Evolutionary conservation across 2,113 vertebrate species (phyloP), one percentile per base, ranked within the genome.

Genomic region (Gymnobelideus leadbeateri): DNA sequence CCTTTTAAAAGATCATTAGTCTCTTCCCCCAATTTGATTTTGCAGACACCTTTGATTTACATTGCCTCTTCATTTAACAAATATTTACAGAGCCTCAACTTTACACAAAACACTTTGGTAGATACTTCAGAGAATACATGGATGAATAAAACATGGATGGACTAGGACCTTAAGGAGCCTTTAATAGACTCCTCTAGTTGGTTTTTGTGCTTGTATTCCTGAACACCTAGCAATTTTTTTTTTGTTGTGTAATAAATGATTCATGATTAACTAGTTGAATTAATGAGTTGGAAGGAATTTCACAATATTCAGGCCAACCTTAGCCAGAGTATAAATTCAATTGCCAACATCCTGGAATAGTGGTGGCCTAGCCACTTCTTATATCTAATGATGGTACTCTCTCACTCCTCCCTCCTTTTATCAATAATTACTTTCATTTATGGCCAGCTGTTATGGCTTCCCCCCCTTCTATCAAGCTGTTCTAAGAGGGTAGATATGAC

Each of bases 51-150:
- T 43, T 84, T 7, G n/a, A 84, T 43, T 84, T 84, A 84, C 7
- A 21, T 43, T 84, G 2, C 16, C 16, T 43, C n/a, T 91, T 50
- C 92, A 91, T 93, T 95, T 31, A 93, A 92, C 1, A 89, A 4
- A 93, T 43, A 89, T 84, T 94, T 96, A 89, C 50, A 31, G 26
- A 92, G 89, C 11, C 91, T 95, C 2, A 92, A 61, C 19, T 23
- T 89, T 93, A 8, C 24, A 91, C 8, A 90, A 47, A 0, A 3
- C 47, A 94, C 91, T 25, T 90, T 61, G 90, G 2, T 89, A 94
- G 95, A 55, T 84, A 61, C 92, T 91, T 93, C 8, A 91, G 49
- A 94, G 2, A 89, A 89, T 49, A 77, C 51, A 92, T 92, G 68
- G 25, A 89, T 23, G 46, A 89, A 92, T 50, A 93, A 51, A 2